phyloP scores from a whole-genome alignment of 2,113 vertebrate genomes.

The Galeopterus variegatus region DNA sequence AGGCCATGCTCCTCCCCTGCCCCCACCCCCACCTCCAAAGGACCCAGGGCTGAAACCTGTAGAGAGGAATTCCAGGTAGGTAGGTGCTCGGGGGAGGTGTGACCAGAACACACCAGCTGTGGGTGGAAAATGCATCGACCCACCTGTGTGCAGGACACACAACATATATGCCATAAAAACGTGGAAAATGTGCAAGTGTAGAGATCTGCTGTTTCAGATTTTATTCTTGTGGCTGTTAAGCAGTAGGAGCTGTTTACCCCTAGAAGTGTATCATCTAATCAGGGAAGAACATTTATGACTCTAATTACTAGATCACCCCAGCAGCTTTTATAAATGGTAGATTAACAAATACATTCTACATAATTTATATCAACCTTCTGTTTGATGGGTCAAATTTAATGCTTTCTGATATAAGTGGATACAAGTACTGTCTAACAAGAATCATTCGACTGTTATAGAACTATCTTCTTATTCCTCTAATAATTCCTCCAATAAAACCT shows the following conservation, averaged over 20 bases:
- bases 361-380: not conserved
- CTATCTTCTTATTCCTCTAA: not conserved
- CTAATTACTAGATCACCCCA: not conserved
- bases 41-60: not conserved
- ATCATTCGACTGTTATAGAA: not conserved
- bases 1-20: not conserved
- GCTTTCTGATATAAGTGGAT: not conserved
- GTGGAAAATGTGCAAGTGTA: not conserved
- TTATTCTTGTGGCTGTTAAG: not conserved
- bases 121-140: not conserved
- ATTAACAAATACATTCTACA: not conserved
- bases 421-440: not conserved
- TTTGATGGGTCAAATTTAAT: not conserved
- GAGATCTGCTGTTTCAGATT: not conserved
- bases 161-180: not conserved
- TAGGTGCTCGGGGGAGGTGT: not conserved
- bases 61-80: not conserved
- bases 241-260: not conserved
- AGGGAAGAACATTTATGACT: not conserved
- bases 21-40: not conserved
- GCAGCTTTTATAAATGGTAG: not conserved
- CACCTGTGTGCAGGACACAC: not conserved
- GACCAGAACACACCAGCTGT: not conserved
- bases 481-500: not conserved
- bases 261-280: not conserved